phyloP scores from a whole-genome alignment of 2,888 invertebrate species.

The Epicampocera succincta region DNA sequence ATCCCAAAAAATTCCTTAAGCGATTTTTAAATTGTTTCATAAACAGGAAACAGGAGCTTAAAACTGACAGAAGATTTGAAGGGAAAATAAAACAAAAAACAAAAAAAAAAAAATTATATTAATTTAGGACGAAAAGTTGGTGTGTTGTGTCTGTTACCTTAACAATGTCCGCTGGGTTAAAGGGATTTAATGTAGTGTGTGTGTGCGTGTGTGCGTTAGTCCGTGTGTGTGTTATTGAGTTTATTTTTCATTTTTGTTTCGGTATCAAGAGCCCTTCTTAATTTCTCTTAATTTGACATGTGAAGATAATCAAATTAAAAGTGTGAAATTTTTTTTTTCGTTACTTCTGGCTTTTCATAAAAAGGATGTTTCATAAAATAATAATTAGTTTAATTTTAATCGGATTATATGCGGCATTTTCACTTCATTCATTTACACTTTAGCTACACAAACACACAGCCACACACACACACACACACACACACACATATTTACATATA shows the following conservation, averaged over 20 bases:
- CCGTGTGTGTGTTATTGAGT: not conserved
- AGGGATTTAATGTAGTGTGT: not conserved
- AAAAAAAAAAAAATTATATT: too few relatives aligned
- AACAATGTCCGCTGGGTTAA: too few relatives aligned
- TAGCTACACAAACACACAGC: not conserved
- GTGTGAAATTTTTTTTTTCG: slow-evolving; percentile 62
- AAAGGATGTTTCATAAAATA: slow-evolving; percentile 47
- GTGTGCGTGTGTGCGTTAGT: not conserved
- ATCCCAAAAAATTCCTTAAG: too few relatives aligned
- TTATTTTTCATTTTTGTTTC: slow-evolving; percentile 9
- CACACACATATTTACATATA: not conserved
- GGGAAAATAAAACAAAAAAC: too few relatives aligned
- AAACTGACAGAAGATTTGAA: not conserved
- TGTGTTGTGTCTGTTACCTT: too few relatives aligned
- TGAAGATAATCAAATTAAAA: slow-evolving; percentile 70
- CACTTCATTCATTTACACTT: slow-evolving; percentile 43
- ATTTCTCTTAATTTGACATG: slow-evolving; percentile 69
- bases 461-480: not conserved
- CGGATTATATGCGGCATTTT: slow-evolving; percentile 67
- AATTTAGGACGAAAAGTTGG: too few relatives aligned
- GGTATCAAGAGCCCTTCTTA: slow-evolving; percentile 44
- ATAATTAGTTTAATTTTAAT: slow-evolving; percentile 68
- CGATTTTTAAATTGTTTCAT: not conserved
- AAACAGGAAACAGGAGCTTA: not conserved
- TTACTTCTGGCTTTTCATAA: slow-evolving; percentile 32